Evolutionary conservation across 2,888 invertebrate species (phyloP).

Genomic region (Polydesmus complanatus): DNA sequence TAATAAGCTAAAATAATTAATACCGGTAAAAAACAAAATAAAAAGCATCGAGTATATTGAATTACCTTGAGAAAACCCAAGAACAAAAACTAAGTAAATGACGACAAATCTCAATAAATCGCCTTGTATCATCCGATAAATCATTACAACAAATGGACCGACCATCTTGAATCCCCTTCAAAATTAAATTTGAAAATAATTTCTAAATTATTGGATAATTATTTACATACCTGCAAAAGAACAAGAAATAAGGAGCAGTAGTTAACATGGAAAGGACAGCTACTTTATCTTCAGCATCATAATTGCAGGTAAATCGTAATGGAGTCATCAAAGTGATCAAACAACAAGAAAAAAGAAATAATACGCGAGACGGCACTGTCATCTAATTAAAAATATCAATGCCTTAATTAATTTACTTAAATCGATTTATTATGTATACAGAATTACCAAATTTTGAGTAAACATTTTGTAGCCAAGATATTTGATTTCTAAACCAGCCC

Average conservation of each 20-base stretch:
- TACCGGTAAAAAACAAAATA: too few species aligned
- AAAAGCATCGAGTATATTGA: too few species aligned
- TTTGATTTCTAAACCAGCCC: conserved; percentile 71
- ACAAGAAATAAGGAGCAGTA: conserved; percentile 90
- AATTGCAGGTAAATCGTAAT: conserved; percentile 65
- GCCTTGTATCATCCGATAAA: conserved; percentile 95
- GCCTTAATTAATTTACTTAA: neutral
- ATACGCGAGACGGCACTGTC: conserved; percentile 76
- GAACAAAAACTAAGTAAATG: conserved; percentile 91
- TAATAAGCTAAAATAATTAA: conserved; percentile 29
- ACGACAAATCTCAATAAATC: conserved; percentile 88
- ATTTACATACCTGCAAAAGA: conserved; percentile 83
- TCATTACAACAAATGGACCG: conserved; percentile 99
- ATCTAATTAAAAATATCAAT: conserved; percentile 39
- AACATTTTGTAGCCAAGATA: conserved; percentile 90
- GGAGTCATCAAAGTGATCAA: conserved; percentile 75
- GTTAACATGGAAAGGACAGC: conserved; percentile 88
- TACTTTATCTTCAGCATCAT: conserved; percentile 77
- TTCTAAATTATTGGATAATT: neutral
- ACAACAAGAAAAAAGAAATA: conserved; percentile 86
- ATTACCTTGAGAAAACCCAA: conserved; percentile 89
- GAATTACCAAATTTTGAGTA: conserved; percentile 73
- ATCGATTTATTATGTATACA: neutral
- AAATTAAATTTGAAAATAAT: conserved; percentile 20
- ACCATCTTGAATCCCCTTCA: conserved; percentile 91